Evolutionary conservation across 2,888 invertebrate species (phyloP).

Genomic region (Capitulum mitella): DNA sequence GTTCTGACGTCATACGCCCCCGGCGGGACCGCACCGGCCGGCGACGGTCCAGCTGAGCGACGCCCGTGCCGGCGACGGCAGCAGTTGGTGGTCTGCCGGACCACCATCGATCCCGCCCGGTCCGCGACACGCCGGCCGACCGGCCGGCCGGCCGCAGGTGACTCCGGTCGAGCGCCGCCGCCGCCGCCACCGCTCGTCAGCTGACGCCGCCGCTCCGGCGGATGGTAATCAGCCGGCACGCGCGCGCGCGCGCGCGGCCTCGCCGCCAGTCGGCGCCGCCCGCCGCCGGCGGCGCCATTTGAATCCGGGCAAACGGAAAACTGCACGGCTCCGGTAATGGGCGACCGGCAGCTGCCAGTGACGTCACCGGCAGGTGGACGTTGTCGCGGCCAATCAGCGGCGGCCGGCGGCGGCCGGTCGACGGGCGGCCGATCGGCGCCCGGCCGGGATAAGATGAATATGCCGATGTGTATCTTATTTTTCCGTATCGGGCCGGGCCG

Average conservation of each 20-base stretch:
- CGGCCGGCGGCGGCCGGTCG: no score
- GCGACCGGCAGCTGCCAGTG: background rate
- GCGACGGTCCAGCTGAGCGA: no score
- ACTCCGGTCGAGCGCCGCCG: background rate
- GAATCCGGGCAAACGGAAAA: constrained; percentile 17
- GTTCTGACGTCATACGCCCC: no score
- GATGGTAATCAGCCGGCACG: background rate
- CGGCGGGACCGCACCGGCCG: no score
- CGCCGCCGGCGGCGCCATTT: background rate
- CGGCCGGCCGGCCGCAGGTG: background rate
- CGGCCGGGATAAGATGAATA: constrained; percentile 6
- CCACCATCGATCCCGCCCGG: no score
- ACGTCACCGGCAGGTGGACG: constrained; percentile 3
- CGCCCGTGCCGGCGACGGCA: no score
- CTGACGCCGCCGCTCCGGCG: background rate
- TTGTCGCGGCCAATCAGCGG: background rate
- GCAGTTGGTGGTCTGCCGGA: no score
- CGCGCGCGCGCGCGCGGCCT: background rate
- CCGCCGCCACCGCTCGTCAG: background rate
- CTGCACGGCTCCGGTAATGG: constrained; percentile 19
- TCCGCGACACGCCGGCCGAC: no score
- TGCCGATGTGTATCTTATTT: constrained; percentile 16
- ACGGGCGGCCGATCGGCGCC: no score
- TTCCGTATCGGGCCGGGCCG: background rate
- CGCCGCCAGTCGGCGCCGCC: background rate